Base-by-base conservation (phyloP, 37 sponge, comb jelly and placozoan species). In the Spongilla lacustris region DNA sequence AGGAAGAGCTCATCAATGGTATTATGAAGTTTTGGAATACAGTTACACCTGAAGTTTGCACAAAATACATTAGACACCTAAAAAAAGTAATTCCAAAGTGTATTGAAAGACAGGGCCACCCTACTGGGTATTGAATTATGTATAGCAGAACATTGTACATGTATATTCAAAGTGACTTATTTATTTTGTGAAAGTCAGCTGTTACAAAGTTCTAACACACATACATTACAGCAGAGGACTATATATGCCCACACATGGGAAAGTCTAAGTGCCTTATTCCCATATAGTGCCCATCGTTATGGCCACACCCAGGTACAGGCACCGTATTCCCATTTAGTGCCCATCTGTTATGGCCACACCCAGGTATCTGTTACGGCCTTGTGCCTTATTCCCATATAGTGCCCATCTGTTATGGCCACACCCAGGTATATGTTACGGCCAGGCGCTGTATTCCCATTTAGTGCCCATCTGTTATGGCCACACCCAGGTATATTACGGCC, bases 21-120 rank as follows among this genome's bases (percentile, higher is more conserved):
- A 84, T 84, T 50, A 19, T 13, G 27, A 27, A 74, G 27, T 84
- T 84, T 75, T 84, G 84, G 76, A 36, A 84, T 24, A 84, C 84
- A 32, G 84, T 84, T 22, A 36, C 26, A 48, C 24, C 67, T 49
- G 68, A 25, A 27, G 75, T 75, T n/a, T 84, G 84, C 68, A 13
- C 30, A 50, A 36, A 49, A 28, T 84, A 74, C 76, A 84, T 84
- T 32, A 17, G 73, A 12, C 84, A 84, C 32, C 38, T 84, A 8
- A 37, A 48, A 22, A 74, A 84, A 74, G 75, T 84, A 24, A n/a
- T 84, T 32, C 84, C 84, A 33, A 28, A 34, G n/a, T 66, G 74
- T 21, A 75, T 75, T 49, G 84, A 74, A 75, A 14, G 41, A 66
- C 24, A 74, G 41, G 41, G 41, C 41, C 41, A 41, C 41, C 41